Percentiles rank a stretch among this genome's conserved stretches.
These are phyloP conservation scores for Scolopax mira DNA, from an alignment of 2,113 vertebrate genomes.

Conservation along the genomic window DNA sequence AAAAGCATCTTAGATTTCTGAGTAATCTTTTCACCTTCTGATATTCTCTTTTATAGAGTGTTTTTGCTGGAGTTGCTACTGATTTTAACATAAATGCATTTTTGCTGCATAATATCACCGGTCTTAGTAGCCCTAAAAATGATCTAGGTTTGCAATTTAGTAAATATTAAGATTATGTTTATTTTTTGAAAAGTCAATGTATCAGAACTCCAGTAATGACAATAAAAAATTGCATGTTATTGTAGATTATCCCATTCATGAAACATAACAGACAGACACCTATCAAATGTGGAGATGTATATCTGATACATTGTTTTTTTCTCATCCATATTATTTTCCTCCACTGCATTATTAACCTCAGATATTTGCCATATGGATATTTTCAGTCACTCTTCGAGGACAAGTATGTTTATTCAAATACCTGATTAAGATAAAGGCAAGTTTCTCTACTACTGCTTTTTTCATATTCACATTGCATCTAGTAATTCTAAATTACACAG, in stretches of 20 bases:
- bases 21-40: constrained; percentile 83
- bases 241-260: background rate
- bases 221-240: background rate
- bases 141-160: background rate
- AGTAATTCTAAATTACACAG: background rate
- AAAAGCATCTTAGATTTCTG: constrained; percentile 90
- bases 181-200: background rate
- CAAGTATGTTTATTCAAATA: background rate
- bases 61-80: constrained; percentile 52
- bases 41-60: constrained; percentile 78
- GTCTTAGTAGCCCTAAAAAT: background rate
- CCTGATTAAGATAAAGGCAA: background rate
- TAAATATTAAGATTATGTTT: background rate
- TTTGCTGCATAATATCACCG: constrained; percentile 28
- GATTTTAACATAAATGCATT: constrained; percentile 61
- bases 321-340: background rate
- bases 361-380: background rate
- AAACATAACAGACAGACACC: background rate
- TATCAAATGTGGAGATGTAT: background rate
- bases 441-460: background rate
- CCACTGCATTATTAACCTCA: background rate
- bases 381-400: background rate
- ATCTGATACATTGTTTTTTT: background rate
- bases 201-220: background rate
- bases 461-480: background rate